Conservation (phyloP, 2,113 vertebrate species). For the Burhinus bistriatus region DNA sequence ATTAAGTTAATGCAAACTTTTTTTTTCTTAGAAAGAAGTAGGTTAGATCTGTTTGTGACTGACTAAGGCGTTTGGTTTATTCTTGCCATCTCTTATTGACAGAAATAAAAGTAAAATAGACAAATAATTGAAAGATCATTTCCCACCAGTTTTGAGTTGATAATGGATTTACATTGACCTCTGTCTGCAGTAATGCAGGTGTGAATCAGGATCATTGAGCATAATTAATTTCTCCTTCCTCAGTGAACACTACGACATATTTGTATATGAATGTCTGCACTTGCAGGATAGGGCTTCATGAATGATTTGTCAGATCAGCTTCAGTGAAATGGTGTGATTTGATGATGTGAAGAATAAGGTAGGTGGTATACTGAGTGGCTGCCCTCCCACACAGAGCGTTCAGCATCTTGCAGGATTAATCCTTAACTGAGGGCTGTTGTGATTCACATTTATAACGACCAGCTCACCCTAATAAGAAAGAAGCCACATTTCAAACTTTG, state of each 20-base stretch:
- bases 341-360: not conserved
- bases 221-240: not conserved
- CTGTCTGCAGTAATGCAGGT: not conserved
- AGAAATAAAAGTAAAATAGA: not conserved
- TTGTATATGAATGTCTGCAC: not conserved
- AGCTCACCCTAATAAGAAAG: not conserved
- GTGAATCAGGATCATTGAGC: not conserved
- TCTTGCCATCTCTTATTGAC: not conserved
- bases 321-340: not conserved
- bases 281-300: not conserved
- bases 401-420: not conserved
- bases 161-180: not conserved
- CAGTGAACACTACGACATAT: not conserved
- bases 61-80: not conserved
- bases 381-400: not conserved
- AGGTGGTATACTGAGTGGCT: not conserved
- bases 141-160: not conserved
- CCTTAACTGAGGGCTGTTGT: not conserved
- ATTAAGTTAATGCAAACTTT: conserved; percentile 15
- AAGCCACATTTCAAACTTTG: not conserved
- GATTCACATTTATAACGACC: not conserved
- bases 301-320: not conserved
- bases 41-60: not conserved
- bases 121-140: not conserved
- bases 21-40: conserved; percentile 18